Evolutionary conservation across 2,797 vertebrate species (phyloP).

Genomic region (Girardinus metallicus): DNA sequence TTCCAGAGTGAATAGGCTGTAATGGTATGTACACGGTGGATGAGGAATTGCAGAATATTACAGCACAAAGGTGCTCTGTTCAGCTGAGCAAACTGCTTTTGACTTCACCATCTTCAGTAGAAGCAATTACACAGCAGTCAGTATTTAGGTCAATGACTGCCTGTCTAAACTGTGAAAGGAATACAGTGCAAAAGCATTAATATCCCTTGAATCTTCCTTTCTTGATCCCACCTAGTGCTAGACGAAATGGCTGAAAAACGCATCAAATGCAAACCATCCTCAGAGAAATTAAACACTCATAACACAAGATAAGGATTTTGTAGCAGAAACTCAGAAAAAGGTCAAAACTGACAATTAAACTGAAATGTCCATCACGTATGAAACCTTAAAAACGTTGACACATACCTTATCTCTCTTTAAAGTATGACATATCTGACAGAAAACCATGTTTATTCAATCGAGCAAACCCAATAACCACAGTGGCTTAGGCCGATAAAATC

Average conservation of each 20-base stretch:
- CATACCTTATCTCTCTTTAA: background rate
- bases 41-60: conserved; percentile 45
- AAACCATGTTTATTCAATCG: background rate
- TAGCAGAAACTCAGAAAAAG: background rate
- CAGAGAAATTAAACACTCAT: background rate
- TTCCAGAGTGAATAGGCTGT: conserved; percentile 51
- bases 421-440: background rate
- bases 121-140: conserved; percentile 44
- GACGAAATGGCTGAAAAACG: too few relatives aligned
- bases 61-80: conserved; percentile 49
- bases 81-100: conserved; percentile 69
- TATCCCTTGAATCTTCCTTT: background rate
- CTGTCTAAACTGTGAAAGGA: conserved; percentile 17
- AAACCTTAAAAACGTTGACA: background rate
- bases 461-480: background rate
- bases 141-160: conserved; percentile 53
- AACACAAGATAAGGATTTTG: background rate
- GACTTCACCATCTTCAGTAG: conserved; percentile 64
- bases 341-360: background rate
- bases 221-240: background rate
- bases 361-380: background rate
- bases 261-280: background rate
- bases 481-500: background rate
- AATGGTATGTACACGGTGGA: conserved; percentile 29
- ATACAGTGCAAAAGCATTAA: background rate